These are phyloP conservation scores for Polydrusus pterygomalis DNA, from an alignment of 2,888 invertebrate genomes.

Conservation along the genomic window DNA sequence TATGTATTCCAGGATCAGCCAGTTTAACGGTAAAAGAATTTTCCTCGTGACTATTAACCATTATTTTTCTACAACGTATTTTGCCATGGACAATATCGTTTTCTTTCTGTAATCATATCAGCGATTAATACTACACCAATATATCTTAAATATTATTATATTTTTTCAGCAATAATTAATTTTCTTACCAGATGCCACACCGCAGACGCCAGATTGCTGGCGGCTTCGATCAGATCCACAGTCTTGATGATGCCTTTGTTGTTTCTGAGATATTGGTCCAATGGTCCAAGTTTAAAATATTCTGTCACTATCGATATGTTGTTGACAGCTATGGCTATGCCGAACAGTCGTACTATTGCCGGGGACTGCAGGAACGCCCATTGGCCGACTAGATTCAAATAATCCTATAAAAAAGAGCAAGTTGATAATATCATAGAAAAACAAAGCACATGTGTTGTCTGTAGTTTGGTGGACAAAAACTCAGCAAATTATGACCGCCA, in stretches of 20 bases:
- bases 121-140: no score
- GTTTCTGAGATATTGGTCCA: conserved; percentile 81
- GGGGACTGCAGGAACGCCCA: conserved; percentile 87
- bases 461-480: no score
- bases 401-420: conserved; percentile 76
- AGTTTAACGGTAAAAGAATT: conserved; percentile 85
- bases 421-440: no score
- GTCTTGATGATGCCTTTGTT: conserved; percentile 74
- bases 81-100: conserved; percentile 89
- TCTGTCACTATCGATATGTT: conserved; percentile 89
- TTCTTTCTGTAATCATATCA: conserved; percentile 76
- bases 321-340: conserved; percentile 81
- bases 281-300: conserved; percentile 84
- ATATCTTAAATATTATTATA: no score
- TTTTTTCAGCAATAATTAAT: no score
- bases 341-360: conserved; percentile 85
- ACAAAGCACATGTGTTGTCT: no score
- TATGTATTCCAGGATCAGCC: conserved; percentile 86
- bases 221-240: conserved; percentile 87
- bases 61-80: conserved; percentile 87
- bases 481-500: no score
- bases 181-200: conserved; percentile 86
- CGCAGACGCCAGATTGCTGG: conserved; percentile 87
- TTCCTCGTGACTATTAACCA: conserved; percentile 84
- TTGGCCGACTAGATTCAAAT: conserved; percentile 83